Percentiles rank a stretch among this genome's conserved stretches.
phyloP scores from a whole-genome alignment of 2,888 invertebrate genomes.

The Axea sp. region DNA sequence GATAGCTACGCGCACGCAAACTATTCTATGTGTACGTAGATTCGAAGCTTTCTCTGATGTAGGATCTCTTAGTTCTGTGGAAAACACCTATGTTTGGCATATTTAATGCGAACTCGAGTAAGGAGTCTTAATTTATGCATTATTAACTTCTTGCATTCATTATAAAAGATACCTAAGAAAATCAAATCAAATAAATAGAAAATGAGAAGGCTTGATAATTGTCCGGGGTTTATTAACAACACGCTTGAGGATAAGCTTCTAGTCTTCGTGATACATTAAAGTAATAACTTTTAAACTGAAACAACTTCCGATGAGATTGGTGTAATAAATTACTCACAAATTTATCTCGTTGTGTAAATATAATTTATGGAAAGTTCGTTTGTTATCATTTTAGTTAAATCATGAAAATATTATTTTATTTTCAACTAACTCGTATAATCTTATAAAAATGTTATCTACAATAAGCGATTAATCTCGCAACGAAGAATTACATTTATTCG shows the following conservation, averaged over 20 bases:
- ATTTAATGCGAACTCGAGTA: slow-evolving; percentile 45
- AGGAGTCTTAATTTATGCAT: slow-evolving; percentile 43
- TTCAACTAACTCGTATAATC: slow-evolving; percentile 5
- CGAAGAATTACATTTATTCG: slow-evolving; percentile 13
- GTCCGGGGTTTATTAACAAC: slow-evolving; percentile 20
- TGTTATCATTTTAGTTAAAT: no score
- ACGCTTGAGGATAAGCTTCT: slow-evolving; percentile 6
- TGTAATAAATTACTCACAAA: slow-evolving; percentile 21
- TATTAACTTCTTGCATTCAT: slow-evolving; percentile 27
- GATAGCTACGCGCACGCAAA: slow-evolving; percentile 37
- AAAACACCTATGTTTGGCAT: slow-evolving; percentile 19
- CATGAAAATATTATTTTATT: no score
- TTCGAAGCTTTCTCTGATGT: slow-evolving; percentile 14
- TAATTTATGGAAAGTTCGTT: no score
- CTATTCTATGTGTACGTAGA: slow-evolving; percentile 47
- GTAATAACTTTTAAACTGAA: slow-evolving; percentile 14
- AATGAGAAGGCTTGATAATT: slow-evolving; percentile 26
- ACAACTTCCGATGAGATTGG: slow-evolving; percentile 11
- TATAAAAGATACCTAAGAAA: slow-evolving; percentile 19
- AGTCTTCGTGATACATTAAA: slow-evolving; percentile 22
- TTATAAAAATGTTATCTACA: not conserved
- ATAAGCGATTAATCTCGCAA: slow-evolving; percentile 14
- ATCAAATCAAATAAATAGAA: slow-evolving; percentile 36
- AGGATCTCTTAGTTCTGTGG: slow-evolving; percentile 31
- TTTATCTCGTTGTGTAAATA: no score